A percentile compares a stretch with the other conserved stretches of the same genome.
Conservation (phyloP, 2,888 invertebrate genomes). For the Thera britannica region DNA sequence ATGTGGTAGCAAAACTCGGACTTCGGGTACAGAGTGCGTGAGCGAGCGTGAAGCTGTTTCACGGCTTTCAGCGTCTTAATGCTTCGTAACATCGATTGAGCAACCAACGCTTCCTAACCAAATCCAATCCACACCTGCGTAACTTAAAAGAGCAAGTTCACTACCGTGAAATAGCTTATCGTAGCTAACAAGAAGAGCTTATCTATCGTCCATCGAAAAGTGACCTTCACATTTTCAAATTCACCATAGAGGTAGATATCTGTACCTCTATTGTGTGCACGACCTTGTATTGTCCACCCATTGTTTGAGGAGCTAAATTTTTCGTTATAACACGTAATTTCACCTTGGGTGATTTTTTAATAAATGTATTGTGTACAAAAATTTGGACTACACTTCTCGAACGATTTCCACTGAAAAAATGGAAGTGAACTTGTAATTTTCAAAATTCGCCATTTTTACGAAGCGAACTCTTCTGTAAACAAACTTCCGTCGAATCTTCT, state of each 20-base stretch:
- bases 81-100: background rate
- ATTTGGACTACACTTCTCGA: background rate
- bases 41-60: too few relatives aligned
- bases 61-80: background rate
- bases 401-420: too few relatives aligned
- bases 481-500: too few relatives aligned
- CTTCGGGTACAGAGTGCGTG: too few relatives aligned
- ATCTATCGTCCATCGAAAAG: conserved; percentile 64
- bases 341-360: conserved; percentile 74
- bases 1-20: too few relatives aligned
- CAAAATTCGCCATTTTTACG: too few relatives aligned
- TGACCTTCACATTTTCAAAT: conserved; percentile 81
- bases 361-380: conserved; percentile 48
- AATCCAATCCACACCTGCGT: conserved; percentile 23
- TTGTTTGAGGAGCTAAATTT: conserved; percentile 69
- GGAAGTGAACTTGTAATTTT: too few relatives aligned
- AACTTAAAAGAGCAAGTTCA: conserved; percentile 47
- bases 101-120: conserved; percentile 11
- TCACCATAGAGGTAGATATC: conserved; percentile 45
- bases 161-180: conserved; percentile 73
- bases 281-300: conserved; percentile 60
- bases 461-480: too few relatives aligned
- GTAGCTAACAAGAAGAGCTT: conserved; percentile 67
- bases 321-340: conserved; percentile 71
- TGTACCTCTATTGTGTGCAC: conserved; percentile 63